Evolutionary conservation across 2,888 invertebrate genomes (phyloP).

Genomic region (Drosophila atroscutellata): DNA sequence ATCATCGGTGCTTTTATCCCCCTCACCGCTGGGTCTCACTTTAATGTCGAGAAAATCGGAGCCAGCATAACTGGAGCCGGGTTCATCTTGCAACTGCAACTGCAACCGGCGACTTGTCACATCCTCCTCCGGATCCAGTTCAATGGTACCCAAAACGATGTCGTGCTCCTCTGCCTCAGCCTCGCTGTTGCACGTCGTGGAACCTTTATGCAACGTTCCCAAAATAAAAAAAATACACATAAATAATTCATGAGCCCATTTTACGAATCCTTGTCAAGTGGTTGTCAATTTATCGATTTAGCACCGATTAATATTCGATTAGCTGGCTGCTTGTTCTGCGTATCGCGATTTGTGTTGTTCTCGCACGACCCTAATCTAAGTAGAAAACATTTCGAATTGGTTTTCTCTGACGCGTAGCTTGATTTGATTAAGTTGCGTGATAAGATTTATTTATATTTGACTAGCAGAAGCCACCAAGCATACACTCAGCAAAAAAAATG

Average conservation of each 20-base stretch:
- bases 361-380: not conserved
- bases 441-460: not conserved
- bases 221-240: not conserved
- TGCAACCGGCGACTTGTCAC: conserved; percentile 15
- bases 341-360: not conserved
- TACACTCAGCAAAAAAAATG: not conserved
- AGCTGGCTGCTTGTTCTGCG: conserved; percentile 22
- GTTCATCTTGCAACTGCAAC: conserved; percentile 31
- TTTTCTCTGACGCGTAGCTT: not conserved
- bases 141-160: conserved; percentile 34
- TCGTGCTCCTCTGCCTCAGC: conserved; percentile 44
- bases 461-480: not conserved
- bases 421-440: not conserved
- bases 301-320: conserved; percentile 34
- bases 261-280: conserved; percentile 18
- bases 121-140: conserved; percentile 57
- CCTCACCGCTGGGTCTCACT: conserved; percentile 25
- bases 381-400: not conserved
- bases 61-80: conserved; percentile 64
- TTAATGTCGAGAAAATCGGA: conserved; percentile 69
- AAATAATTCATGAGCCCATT: conserved; percentile 35
- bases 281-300: conserved; percentile 50
- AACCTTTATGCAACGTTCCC: conserved; percentile 57
- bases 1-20: conserved; percentile 73
- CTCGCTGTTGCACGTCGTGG: conserved; percentile 64